Percentiles rank a stretch among this genome's conserved stretches.
Evolutionary conservation across 2,888 invertebrate genomes (phyloP).

Genomic region (Ormyrus rosae): DNA sequence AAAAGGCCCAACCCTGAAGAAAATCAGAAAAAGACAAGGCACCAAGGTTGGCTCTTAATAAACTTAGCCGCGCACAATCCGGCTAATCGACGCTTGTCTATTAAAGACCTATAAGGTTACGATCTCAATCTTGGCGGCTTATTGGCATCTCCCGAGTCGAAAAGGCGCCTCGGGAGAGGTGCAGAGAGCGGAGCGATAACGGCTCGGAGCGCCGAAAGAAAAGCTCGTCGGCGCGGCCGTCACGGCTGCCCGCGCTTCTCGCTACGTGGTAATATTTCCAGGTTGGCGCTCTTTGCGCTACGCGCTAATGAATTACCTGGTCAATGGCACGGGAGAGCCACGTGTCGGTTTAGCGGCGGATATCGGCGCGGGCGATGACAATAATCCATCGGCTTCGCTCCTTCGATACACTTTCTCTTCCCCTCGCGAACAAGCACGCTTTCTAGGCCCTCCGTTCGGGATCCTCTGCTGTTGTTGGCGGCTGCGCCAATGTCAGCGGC

Average conservation of each 20-base stretch:
- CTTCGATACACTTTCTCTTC: too few species aligned
- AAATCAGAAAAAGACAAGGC: neutral
- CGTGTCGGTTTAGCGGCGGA: conserved; percentile 36
- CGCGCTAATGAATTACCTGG: conserved; percentile 72
- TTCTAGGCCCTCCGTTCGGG: neutral
- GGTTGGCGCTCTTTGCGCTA: conserved; percentile 43
- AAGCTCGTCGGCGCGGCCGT: neutral
- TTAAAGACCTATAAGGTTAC: neutral
- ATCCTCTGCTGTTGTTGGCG: neutral
- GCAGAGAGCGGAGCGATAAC: neutral
- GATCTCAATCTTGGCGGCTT: neutral
- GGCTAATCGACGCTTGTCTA: neutral
- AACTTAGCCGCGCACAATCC: neutral
- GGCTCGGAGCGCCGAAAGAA: neutral
- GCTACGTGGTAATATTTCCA: too few species aligned
- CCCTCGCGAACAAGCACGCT: neutral
- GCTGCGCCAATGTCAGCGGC: too few species aligned
- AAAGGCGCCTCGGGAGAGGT: neutral
- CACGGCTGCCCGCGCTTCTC: too few species aligned
- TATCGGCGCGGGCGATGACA: neutral
- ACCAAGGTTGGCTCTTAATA: neutral
- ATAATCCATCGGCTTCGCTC: neutral
- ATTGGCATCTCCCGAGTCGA: neutral
- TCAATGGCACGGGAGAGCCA: conserved; percentile 67
- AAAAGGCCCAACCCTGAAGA: too few species aligned